These are phyloP conservation scores for Euzophera pinguis DNA, from an alignment of 2,888 invertebrate species.

Conservation along the genomic window DNA sequence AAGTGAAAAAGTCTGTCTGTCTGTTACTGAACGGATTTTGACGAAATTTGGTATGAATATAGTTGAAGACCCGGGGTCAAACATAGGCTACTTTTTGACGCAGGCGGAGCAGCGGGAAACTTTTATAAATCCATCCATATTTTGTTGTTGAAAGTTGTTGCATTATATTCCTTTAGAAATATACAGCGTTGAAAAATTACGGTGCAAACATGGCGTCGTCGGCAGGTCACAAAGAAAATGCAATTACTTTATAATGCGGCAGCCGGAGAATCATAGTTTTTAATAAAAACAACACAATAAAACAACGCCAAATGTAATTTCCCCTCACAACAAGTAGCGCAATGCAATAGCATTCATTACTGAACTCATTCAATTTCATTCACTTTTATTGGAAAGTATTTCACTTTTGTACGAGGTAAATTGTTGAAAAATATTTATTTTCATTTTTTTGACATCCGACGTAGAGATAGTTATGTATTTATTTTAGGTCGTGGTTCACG, in stretches of 20 bases:
- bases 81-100: too few species aligned
- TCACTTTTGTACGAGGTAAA: neutral
- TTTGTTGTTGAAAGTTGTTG: neutral
- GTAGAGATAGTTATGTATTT: too few species aligned
- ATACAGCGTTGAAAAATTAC: neutral
- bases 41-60: too few species aligned
- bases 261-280: conserved; percentile 8
- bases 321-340: neutral
- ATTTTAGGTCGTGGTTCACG: too few species aligned
- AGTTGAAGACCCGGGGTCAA: too few species aligned
- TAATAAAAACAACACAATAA: conserved; percentile 8
- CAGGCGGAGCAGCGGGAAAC: too few species aligned
- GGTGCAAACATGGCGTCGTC: neutral
- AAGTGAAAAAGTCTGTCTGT: too few species aligned
- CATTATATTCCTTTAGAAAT: neutral
- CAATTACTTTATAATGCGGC: conserved; percentile 8
- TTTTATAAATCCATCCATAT: neutral
- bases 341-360: neutral
- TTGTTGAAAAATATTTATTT: neutral
- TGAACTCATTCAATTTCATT: neutral
- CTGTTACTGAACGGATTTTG: too few species aligned
- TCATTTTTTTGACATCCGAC: too few species aligned
- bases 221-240: conserved; percentile 11
- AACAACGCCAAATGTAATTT: neutral
- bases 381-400: neutral